Evolutionary conservation across 2,113 vertebrate genomes (phyloP), one percentile per base, ranked within the genome.

Genomic region (human (Homo sapiens)): DNA sequence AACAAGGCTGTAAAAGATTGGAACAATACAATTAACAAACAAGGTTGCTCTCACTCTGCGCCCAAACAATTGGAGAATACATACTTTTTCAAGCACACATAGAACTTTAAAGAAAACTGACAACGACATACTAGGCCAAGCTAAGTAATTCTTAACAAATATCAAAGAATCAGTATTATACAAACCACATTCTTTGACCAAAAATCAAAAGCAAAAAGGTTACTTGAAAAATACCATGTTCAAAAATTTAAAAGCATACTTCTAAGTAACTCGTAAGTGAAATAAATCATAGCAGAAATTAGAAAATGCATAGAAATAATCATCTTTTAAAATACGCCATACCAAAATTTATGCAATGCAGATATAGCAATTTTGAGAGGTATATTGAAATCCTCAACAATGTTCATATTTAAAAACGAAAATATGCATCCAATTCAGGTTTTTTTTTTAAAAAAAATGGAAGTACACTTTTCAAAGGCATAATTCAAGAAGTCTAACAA

Each of bases 121-220:
- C 43, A 85, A 55, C 52, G 79, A 80, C 23, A 45, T 73, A 85
- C 27, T 38, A 66, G 38, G 48, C 16, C n/a, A 92, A 68, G 57
- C 5, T 32, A 90, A 57, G 8, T 89, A 94, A 81, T 94, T 70
- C 88, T 55, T 95, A 90, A 94, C 25, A 89, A 96, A 61, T 80
- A 95, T 20, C 20, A 75, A 32, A 50, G 43, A 85, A 68, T 72
- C 38, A 92, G 16, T 64, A 73, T 66, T 27, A 90, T 20, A 55
- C 9, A 86, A 93, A 86, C 70, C 35, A 96, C 43, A 59, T 79
- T 90, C 52, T 90, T 79, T 80, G 17, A 96, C 17, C 75, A 90
- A 97, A 89, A 70, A 52, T 81, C 18, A 88, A 96, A 96, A 78
- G 11, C n/a, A 40, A 80, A 83, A 88, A 38, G 72, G 75, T 2